phyloP scores from a whole-genome alignment of 1,140 invertebrate species.

The honey bee (Apis mellifera) region DNA sequence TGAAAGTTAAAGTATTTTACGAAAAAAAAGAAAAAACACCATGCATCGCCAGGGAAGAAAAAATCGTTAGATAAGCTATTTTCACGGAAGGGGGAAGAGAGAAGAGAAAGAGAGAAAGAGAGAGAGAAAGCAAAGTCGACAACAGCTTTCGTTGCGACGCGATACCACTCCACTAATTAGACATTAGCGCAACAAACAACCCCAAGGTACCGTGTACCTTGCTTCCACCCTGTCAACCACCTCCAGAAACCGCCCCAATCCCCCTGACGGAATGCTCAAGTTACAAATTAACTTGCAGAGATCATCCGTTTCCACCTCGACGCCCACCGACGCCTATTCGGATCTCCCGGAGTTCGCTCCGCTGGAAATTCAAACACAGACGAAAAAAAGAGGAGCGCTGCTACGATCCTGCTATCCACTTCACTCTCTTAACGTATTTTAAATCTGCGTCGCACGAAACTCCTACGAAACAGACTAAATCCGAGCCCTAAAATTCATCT shows the following conservation, averaged over 20 bases:
- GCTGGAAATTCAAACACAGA: conserved; percentile 62
- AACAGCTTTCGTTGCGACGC: conserved; percentile 71
- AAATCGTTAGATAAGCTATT: conserved; percentile 34
- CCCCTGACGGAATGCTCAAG: conserved; percentile 74
- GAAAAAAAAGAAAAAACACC: neutral
- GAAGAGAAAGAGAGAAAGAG: neutral
- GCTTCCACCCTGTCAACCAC: conserved; percentile 51
- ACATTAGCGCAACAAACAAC: conserved; percentile 79
- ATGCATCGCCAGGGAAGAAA: neutral
- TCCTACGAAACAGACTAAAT: neutral
- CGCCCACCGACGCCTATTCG: conserved; percentile 57
- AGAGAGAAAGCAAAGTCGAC: conserved; percentile 57
- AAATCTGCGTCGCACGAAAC: neutral
- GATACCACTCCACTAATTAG: conserved; percentile 79
- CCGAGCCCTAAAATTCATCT: neutral
- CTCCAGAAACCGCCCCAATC: conserved; percentile 64
- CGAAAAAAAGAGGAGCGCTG: conserved; percentile 35
- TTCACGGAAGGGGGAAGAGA: conserved; percentile 20
- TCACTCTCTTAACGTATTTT: conserved; percentile 1
- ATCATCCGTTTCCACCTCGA: conserved; percentile 75
- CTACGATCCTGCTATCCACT: conserved; percentile 5
- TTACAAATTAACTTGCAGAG: conserved; percentile 80
- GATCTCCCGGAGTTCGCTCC: conserved; percentile 32
- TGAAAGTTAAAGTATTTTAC: no score
- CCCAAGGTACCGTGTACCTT: conserved; percentile 69